phyloP scores from a whole-genome alignment of 2,797 vertebrate species.

The Taenioides sp. region DNA sequence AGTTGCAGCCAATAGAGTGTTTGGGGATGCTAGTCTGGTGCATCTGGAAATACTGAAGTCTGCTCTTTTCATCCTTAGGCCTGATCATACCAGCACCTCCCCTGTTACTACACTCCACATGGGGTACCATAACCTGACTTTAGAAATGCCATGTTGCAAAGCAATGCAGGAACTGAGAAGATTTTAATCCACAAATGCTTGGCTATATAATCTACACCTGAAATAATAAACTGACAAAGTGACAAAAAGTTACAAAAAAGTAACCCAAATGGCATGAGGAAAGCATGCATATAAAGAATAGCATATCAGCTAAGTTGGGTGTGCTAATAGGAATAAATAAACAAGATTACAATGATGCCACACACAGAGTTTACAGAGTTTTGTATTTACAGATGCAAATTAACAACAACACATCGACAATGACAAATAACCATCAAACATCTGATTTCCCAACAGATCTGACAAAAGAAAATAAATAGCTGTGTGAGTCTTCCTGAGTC shows the following conservation, averaged over 20 bases:
- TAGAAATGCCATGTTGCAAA: constrained; percentile 3
- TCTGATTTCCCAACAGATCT: constrained; percentile 37
- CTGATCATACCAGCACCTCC: constrained; percentile 25
- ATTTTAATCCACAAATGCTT: background rate
- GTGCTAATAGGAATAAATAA: constrained; percentile 35
- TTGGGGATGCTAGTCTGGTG: constrained; percentile 11
- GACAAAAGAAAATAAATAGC: too few species aligned
- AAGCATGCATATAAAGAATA: background rate
- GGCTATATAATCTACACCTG: background rate
- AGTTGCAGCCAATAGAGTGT: constrained; percentile 9
- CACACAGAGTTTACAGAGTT: background rate
- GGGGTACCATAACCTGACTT: constrained; percentile 12
- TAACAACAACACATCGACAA: constrained; percentile 18
- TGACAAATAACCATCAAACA: constrained; percentile 20
- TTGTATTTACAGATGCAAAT: constrained; percentile 18
- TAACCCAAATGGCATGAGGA: background rate
- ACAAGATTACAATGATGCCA: constrained; percentile 22
- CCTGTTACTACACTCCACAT: constrained; percentile 8
- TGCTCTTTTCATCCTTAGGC: constrained; percentile 22
- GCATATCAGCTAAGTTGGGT: background rate
- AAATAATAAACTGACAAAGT: background rate
- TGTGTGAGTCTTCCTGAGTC: too few species aligned
- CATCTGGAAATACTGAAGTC: constrained; percentile 54
- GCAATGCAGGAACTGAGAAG: background rate
- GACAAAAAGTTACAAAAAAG: background rate